These are phyloP conservation scores for Poecilia gillii DNA, from an alignment of 2,797 vertebrate species.

Conservation along the genomic window DNA sequence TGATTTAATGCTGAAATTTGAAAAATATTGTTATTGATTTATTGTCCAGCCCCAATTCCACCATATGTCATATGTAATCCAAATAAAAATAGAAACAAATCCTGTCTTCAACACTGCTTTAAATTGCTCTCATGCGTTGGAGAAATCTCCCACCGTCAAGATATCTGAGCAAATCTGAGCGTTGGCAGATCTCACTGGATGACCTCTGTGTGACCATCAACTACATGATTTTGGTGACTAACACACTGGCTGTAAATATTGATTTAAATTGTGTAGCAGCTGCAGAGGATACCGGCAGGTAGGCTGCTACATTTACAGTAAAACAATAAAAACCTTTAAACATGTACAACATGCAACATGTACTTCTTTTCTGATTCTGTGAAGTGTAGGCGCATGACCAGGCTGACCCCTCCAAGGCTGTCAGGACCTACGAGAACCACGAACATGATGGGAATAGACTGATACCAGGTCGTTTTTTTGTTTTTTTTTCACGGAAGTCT, in stretches of 20 bases:
- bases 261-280: not conserved
- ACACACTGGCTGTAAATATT: not conserved
- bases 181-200: not conserved
- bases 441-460: slow-evolving; percentile 25
- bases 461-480: slow-evolving; percentile 27
- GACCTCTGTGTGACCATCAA: not conserved
- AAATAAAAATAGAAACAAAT: not conserved
- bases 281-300: not conserved
- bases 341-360: not conserved
- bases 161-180: not conserved
- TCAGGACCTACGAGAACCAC: slow-evolving; percentile 12
- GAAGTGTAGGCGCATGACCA: not conserved
- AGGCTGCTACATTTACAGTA: not conserved
- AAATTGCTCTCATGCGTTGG: not conserved
- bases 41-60: too few species aligned
- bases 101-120: not conserved
- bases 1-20: too few species aligned
- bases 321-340: not conserved
- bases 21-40: too few species aligned
- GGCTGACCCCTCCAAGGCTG: not conserved
- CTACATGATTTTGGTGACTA: not conserved
- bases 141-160: not conserved
- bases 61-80: too few species aligned
- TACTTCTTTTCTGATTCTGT: not conserved
- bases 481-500: slow-evolving; percentile 15